Evolutionary conservation across 2,113 vertebrate species (phyloP), one percentile per base, ranked within the genome.

Genomic region (Hyla sarda): DNA sequence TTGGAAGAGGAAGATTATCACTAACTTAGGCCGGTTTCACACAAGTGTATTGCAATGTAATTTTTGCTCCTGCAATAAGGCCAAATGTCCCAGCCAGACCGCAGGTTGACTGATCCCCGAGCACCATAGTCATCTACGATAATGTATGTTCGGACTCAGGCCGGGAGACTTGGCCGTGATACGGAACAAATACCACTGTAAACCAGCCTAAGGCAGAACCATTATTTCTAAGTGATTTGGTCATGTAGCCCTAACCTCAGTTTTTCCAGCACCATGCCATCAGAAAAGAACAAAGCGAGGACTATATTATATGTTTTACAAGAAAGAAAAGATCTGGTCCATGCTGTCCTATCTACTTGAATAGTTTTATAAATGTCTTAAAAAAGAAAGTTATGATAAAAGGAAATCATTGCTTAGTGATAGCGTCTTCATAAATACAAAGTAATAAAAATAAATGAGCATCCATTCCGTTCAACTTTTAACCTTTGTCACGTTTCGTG

Each of bases 401-500:
- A 41, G 52, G 32, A 56, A 79, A 58, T 58, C 10, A 58, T 41
- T 56, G 16, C 47, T 19, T 41, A 41, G 41, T 8, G n/a, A 52
- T 76, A 5, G 14, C 28, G 37, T 30, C 21, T 75, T 48, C n/a
- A 76, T 52, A 54, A 32, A 54, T 78, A 34, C 9, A 41, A 79
- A 79, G 34, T 37, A 34, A 12, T 79, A 80, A 45, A 80, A 62
- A 25, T 56, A 80, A 34, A 60, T 41, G 34, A 41, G 34, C 77
- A 45, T n/a, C 34, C 12, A 80, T 62, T 45, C 6, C 34, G 12
- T 80, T 80, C 77, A 80, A 81, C 79, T 82, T 82, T 82, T 65
- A 65, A 65, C 79, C 60, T 48, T 47, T 47, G 58, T 67, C 58
- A 67, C 37, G 48, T 69, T 19, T 48, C 60, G 52, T 10, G 52